These are phyloP conservation scores for Sceloporus tristichus DNA, from an alignment of 2,113 vertebrate genomes.

Conservation along the genomic window DNA sequence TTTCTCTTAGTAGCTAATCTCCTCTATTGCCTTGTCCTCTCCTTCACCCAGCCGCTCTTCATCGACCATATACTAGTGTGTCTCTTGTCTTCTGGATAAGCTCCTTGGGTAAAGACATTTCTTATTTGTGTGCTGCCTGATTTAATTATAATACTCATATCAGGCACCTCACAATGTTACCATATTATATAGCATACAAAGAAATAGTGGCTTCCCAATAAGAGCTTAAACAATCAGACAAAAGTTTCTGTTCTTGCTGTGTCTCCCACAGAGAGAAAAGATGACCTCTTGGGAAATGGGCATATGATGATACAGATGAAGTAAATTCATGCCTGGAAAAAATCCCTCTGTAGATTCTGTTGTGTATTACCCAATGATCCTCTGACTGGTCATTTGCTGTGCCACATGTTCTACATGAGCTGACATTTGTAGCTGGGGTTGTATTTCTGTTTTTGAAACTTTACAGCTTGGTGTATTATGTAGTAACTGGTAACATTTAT, in stretches of 20 bases:
- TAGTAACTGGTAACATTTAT: neutral
- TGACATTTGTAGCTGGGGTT: neutral
- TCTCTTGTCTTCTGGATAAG: neutral
- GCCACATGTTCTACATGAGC: neutral
- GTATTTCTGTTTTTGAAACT: neutral
- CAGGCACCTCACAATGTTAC: conserved; percentile 6
- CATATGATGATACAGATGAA: neutral
- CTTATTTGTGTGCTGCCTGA: neutral
- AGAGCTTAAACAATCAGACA: neutral
- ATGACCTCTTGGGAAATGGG: neutral
- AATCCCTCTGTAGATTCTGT: neutral
- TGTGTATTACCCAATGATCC: neutral
- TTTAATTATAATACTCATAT: conserved; percentile 16
- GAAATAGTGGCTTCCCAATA: neutral
- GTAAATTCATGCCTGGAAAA: neutral
- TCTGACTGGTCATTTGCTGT: neutral
- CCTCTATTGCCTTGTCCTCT: conserved; percentile 9
- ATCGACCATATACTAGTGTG: neutral
- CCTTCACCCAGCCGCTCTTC: neutral
- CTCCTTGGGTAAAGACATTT: neutral
- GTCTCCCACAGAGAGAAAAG: neutral
- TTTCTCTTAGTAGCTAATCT: conserved; percentile 33
- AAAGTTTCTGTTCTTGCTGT: neutral
- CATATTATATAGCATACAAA: neutral
- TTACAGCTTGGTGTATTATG: neutral